Percentiles rank a stretch among this genome's conserved stretches.
Evolutionary conservation across 2,113 vertebrate species (phyloP).

Genomic region (Regulus satrapa): DNA sequence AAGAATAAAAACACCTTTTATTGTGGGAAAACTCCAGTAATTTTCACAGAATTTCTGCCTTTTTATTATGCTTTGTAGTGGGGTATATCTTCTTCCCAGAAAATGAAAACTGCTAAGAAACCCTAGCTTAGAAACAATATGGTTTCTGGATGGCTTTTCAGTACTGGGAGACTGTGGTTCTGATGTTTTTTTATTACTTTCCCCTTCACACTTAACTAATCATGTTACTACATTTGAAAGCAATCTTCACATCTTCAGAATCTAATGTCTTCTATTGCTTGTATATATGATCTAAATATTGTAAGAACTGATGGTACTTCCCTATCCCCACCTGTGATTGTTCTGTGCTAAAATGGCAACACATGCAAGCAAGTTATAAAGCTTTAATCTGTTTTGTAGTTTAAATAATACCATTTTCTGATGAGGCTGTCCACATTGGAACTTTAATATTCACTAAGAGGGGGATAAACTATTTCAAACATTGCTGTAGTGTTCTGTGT

Average conservation of each 20-base stretch:
- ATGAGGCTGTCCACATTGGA: constrained; percentile 22
- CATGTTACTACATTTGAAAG: constrained; percentile 2
- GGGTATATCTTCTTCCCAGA: not conserved
- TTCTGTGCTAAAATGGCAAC: constrained; percentile 64
- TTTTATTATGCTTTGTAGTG: not conserved
- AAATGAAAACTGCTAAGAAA: not conserved
- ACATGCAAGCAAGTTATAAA: constrained; percentile 66
- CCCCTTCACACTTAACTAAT: constrained; percentile 47
- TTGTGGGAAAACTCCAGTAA: not conserved
- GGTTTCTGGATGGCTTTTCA: constrained; percentile 12
- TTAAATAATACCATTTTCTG: constrained; percentile 31
- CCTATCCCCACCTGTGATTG: not conserved
- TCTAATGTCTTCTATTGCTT: not conserved
- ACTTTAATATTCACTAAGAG: constrained; percentile 24
- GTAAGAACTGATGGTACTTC: not conserved
- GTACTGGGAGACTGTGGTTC: constrained; percentile 48
- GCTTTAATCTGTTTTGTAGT: constrained; percentile 24
- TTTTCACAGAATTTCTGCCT: not conserved
- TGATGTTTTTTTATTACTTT: constrained; percentile 57
- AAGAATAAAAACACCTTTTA: not conserved
- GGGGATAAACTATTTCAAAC: constrained; percentile 24
- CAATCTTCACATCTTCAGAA: constrained; percentile 10
- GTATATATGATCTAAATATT: not conserved
- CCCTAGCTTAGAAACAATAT: not conserved
- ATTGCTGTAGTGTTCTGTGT: not conserved